Conservation (phyloP, 2,888 invertebrate species). For the Machimus atricapillus region DNA sequence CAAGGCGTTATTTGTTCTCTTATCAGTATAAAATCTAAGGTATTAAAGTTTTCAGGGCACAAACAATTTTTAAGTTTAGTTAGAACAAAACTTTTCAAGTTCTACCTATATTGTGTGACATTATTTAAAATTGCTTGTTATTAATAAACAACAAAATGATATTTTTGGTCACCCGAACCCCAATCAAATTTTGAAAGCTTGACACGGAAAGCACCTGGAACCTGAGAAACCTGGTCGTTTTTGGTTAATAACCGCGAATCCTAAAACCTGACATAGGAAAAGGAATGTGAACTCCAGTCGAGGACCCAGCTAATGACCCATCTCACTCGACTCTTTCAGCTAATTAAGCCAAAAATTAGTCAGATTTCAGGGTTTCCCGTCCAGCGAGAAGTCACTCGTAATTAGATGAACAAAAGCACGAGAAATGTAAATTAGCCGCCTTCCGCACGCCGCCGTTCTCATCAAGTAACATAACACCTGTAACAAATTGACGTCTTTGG, state of each 20-base stretch:
- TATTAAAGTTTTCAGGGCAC: too few species aligned
- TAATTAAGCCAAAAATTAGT: conserved; percentile 10
- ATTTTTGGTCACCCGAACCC: background rate
- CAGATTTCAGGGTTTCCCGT: background rate
- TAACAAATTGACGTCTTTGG: background rate
- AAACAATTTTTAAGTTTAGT: too few species aligned
- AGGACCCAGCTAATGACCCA: background rate
- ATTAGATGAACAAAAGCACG: conserved; percentile 10
- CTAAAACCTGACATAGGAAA: background rate
- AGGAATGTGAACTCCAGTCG: background rate
- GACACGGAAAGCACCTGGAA: background rate
- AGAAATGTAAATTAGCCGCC: background rate
- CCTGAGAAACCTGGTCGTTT: background rate
- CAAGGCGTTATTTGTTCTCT: too few species aligned
- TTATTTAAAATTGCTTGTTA: background rate
- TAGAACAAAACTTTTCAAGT: too few species aligned
- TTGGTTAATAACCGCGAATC: background rate
- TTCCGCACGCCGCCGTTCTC: background rate
- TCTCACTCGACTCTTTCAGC: background rate
- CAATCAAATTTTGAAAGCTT: background rate
- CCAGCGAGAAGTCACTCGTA: background rate
- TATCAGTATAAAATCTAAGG: too few species aligned
- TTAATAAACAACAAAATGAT: background rate
- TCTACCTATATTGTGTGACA: too few species aligned
- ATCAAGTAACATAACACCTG: background rate